Evolutionary conservation across 2,888 invertebrate species (phyloP).

Genomic region (Lycocerus yunnanus): DNA sequence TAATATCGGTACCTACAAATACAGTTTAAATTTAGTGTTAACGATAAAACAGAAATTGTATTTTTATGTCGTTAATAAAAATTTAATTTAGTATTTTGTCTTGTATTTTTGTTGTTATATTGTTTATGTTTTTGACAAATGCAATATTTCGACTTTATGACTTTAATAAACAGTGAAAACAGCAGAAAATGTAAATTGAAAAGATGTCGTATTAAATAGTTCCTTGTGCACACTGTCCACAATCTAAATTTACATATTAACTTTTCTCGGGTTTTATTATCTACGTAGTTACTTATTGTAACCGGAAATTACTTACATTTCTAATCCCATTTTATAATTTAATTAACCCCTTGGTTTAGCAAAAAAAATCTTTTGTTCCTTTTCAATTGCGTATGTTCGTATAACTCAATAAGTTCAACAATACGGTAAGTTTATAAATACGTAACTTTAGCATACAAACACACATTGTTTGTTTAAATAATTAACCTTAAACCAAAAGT

Average conservation of each 20-base stretch:
- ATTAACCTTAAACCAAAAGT: not conserved
- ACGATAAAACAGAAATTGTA: not conserved
- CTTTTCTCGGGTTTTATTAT: not conserved
- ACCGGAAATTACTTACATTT: not conserved
- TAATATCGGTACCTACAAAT: not conserved
- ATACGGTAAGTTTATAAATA: not conserved
- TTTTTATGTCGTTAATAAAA: not conserved
- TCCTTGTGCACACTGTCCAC: conserved; percentile 5
- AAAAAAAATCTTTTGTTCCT: not conserved
- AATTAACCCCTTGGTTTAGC: not conserved
- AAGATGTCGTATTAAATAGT: conserved; percentile 16
- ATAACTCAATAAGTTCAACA: not conserved
- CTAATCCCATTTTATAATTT: not conserved
- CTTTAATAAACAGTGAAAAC: conserved; percentile 2
- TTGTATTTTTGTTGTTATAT: not conserved
- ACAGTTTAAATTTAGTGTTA: not conserved
- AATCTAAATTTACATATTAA: conserved; percentile 1
- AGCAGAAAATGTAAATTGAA: conserved; percentile 19
- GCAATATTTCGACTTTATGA: conserved; percentile 1
- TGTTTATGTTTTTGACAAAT: conserved; percentile 2
- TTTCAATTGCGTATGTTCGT: not conserved
- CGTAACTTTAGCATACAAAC: not conserved
- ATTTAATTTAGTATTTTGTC: not conserved
- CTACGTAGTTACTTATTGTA: not conserved
- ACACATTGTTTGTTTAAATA: not conserved